Base-by-base conservation (phyloP, 2,797 vertebrate genomes). In the Petrocephalus schoutedeni region DNA sequence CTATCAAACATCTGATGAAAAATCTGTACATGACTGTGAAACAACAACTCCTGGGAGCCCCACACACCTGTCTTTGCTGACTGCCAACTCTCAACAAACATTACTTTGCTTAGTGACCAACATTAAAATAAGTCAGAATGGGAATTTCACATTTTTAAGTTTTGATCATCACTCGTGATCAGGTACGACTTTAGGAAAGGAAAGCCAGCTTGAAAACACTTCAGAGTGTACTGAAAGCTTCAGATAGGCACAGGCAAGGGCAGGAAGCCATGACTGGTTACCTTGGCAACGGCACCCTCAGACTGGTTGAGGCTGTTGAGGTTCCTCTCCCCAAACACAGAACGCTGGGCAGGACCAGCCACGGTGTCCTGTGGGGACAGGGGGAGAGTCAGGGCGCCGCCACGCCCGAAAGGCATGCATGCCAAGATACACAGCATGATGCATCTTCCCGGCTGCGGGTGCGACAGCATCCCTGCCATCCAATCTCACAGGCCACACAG, bases 261-360 rank as follows among this genome's bases (percentile, higher is more conserved):
- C 36, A 7, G 71, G 36, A 74, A 5, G 12, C 14, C 32, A 74
- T 2, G 14, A 77, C 14, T 12, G 58, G 85, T 96, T 91, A 97
- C 95, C 94, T 96, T 97, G 88, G 93, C 92, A 87, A 92, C 89
- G 4, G 92, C 91, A 90, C 93, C 96, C 87, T 96, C 94, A 90
- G 94, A 92, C 88, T 92, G 92, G 87, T 94, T 92, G 82, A 93
- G 95, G 91, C 96, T 96, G 94, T 99, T 99, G 92, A 98, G 95
- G 95, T 97, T 98, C 94, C 96, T 97, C 95, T 99, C 98, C 92
- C 98, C 97, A 89, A 99, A 99, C 92, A 99, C 97, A 86, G 97
- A 98, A 87, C 98, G 96, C 57, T 95, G 95, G 89, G 92, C 92
- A 92, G 96, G 97, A 90, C 92, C 92, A 85, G 95, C 93, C 90